Conservation (phyloP, 2,888 invertebrate genomes). For the Eudasyphora cyanicolor region DNA sequence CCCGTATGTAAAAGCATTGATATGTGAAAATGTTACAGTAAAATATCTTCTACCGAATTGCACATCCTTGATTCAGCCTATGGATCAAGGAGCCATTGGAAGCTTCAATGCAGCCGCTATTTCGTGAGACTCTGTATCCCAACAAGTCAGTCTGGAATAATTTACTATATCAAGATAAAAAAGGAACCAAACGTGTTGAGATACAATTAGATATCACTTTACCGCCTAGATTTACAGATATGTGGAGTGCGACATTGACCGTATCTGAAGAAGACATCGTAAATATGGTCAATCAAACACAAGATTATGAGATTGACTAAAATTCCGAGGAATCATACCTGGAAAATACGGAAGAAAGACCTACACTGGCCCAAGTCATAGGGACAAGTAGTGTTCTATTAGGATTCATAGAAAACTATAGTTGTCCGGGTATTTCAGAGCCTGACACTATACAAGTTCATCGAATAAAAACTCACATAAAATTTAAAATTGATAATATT, state of each 20-base stretch:
- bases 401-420: not conserved
- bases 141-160: not conserved
- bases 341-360: too few relatives aligned
- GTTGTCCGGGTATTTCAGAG: constrained; percentile 22
- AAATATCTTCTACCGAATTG: constrained; percentile 28
- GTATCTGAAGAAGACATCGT: too few relatives aligned
- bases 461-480: constrained; percentile 39
- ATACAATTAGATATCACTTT: too few relatives aligned
- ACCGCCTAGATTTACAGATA: too few relatives aligned
- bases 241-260: too few relatives aligned
- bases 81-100: constrained; percentile 17
- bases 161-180: constrained; percentile 14
- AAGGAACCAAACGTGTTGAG: too few relatives aligned
- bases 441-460: constrained; percentile 26
- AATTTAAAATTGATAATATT: too few relatives aligned
- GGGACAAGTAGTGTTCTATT: constrained; percentile 21
- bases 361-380: constrained; percentile 10
- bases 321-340: too few relatives aligned
- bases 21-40: too few relatives aligned
- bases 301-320: too few relatives aligned
- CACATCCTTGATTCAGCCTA: too few relatives aligned
- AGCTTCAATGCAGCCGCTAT: constrained; percentile 8
- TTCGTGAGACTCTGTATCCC: constrained; percentile 20
- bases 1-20: constrained; percentile 29
- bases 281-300: too few relatives aligned